Base-by-base conservation (phyloP, 2,888 invertebrate genomes). In the Pammene aurita region DNA sequence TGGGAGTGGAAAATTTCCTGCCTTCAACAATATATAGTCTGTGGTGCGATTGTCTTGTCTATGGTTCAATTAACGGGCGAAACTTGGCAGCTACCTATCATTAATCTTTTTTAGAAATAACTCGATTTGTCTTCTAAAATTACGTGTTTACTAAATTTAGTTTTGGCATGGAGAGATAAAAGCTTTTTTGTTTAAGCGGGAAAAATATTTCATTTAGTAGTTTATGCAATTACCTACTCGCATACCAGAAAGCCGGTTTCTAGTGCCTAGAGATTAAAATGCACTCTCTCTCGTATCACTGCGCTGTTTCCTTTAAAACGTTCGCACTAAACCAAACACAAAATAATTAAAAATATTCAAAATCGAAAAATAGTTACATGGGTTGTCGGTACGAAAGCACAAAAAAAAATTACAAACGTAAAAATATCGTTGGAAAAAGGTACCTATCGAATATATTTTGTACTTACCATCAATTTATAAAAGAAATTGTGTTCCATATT, bases 211-310 rank as follows among this genome's bases (percentile, higher is more conserved):
- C 42, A 18, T 64, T 50, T 42, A 34, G 34, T 64, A 16, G 46
- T 64, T 48, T 65, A 52, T 58, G 60, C 46, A 60, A 55, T 58
- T 26, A 26, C 1, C 26, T 64, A 54, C 50, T 64, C 41, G 65
- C 58, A 60, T 65, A 60, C 60, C 58, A 46, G 18, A 42, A 65
- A 55, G 65, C 69, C 54, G 14, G 69, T 65, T 64, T 55, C 60
- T 60, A 68, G 68, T 41, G 52, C 44, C n/a, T 42, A 63, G 63
- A 26, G 50, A 11, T 42, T 62, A 42, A 66, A 67, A 16, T 7
- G 65, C 54, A 46, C 69, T 69, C 65, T 69, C 65, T 69, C 69
- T 65, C 54, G 44, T 60, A 60, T 65, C 44, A 55, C 44, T 65
- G 54, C 44, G 48, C 44, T 65, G 54, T 55, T 60, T 65, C 57